Conservation (phyloP, 2,797 vertebrate genomes). For the Sparidentex hasta region DNA sequence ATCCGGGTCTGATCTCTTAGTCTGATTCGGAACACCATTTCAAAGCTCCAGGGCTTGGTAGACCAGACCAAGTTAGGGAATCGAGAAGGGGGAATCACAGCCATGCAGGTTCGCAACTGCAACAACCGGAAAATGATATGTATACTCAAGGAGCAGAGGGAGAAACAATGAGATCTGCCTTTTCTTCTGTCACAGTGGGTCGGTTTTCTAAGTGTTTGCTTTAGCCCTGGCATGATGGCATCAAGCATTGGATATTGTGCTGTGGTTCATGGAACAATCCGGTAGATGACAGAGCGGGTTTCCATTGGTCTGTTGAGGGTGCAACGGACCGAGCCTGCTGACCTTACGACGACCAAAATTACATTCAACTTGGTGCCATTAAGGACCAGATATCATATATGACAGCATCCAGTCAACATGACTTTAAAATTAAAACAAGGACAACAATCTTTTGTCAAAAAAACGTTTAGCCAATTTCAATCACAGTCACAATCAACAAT, state of each 20-base stretch:
- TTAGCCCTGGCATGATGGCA: constrained; percentile 42
- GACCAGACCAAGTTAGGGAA: constrained; percentile 40
- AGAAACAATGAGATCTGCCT: constrained; percentile 34
- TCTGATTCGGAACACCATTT: constrained; percentile 67
- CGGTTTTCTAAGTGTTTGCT: constrained; percentile 45
- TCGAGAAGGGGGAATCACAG: constrained; percentile 25
- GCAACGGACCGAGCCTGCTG: background rate
- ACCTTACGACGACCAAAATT: background rate
- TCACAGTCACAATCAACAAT: constrained; percentile 12
- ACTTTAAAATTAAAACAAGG: background rate
- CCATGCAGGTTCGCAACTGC: constrained; percentile 49
- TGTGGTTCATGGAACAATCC: constrained; percentile 30
- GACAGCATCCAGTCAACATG: background rate
- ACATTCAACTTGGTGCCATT: background rate
- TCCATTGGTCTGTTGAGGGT: constrained; percentile 17
- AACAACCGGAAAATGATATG: constrained; percentile 65
- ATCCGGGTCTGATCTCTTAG: constrained; percentile 55
- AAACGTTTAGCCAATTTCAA: no score
- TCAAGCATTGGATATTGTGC: constrained; percentile 37
- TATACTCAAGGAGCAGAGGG: constrained; percentile 59
- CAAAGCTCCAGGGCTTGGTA: constrained; percentile 44
- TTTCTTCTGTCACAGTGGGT: constrained; percentile 56
- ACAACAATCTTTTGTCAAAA: background rate
- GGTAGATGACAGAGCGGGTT: constrained; percentile 40
- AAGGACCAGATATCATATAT: background rate